These are phyloP conservation scores for Thunnus albacares DNA, from an alignment of 2,797 vertebrate genomes.

Conservation along the genomic window DNA sequence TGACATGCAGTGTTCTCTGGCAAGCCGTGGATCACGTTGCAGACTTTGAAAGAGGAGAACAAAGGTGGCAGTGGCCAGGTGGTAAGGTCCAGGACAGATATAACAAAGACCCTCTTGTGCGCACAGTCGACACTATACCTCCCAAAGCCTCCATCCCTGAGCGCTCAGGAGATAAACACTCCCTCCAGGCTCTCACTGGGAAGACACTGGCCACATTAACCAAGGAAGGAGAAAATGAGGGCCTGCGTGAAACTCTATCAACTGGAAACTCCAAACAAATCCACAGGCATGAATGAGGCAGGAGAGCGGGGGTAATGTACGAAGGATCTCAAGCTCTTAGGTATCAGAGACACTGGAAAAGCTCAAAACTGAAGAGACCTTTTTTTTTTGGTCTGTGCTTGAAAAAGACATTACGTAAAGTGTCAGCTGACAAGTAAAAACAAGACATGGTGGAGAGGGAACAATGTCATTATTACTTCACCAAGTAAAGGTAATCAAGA, in stretches of 20 bases:
- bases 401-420: constrained; percentile 12
- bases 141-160: constrained; percentile 69
- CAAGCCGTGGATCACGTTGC: constrained; percentile 63
- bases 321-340: constrained; percentile 18
- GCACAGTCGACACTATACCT: constrained; percentile 55
- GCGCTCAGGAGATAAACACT: constrained; percentile 65
- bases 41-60: constrained; percentile 69
- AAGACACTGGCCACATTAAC: constrained; percentile 62
- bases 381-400: constrained; percentile 18
- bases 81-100: constrained; percentile 63
- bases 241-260: constrained; percentile 67
- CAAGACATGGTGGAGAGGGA: not conserved
- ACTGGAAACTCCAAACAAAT: constrained; percentile 67
- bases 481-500: not conserved
- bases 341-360: constrained; percentile 17
- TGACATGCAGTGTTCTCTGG: constrained; percentile 32
- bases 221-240: constrained; percentile 57
- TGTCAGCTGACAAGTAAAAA: constrained; percentile 6
- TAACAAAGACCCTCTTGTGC: constrained; percentile 82
- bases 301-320: not conserved
- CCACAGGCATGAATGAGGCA: constrained; percentile 35
- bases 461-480: not conserved
- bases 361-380: constrained; percentile 12
- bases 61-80: constrained; percentile 75
- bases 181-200: constrained; percentile 42